Base-by-base conservation (phyloP, 2,797 vertebrate species). In the Halcyon chelicuti region DNA sequence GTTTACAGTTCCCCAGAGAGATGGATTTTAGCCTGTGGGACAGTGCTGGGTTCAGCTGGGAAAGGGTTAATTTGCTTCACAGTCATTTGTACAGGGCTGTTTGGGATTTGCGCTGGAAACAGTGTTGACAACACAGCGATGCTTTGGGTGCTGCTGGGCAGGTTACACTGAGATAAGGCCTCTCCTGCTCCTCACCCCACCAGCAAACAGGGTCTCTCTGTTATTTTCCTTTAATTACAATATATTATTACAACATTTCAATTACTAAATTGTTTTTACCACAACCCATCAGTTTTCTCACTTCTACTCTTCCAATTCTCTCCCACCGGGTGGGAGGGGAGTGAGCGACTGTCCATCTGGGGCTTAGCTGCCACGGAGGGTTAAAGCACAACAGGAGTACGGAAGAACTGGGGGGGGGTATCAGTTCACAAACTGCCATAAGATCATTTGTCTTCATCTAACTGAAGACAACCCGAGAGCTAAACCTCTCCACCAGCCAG, bases 291-390 rank as follows among this genome's bases (percentile, higher is more conserved):
- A 51, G 49, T 51, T 49, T 49, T 28, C 49, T 51, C 49, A 51
- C 49, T 51, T 28, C 49, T 22, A 22, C 46, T 28, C 49, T 22
- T 22, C 11, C 46, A 46, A 20, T 51, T 51, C 49, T 28, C 25
- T 28, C 46, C 46, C 46, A 46, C 21, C 9, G 46, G 49, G 26
- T 28, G 49, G 26, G 25, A 17, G 29, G 28, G 52, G 28, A 35
- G 57, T 0, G 1, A 26, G 57, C 1, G 1, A 55, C 65, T 39
- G 11, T 0, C 28, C 40, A 9, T 7, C 39, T 0, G 0, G 40
- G 12, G 31, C 16, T 78, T 4, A 7, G 29, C 3, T 71, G 15
- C 58, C 4, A 3, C 10, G 26, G 35, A 16, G 28, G 19, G 21
- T 51, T 25, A 60, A 78, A 51, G 14, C 49, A 86, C 2, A 1